Evolutionary conservation across 2,797 vertebrate species (phyloP).

Genomic region (Mormyrus proboscirostris): DNA sequence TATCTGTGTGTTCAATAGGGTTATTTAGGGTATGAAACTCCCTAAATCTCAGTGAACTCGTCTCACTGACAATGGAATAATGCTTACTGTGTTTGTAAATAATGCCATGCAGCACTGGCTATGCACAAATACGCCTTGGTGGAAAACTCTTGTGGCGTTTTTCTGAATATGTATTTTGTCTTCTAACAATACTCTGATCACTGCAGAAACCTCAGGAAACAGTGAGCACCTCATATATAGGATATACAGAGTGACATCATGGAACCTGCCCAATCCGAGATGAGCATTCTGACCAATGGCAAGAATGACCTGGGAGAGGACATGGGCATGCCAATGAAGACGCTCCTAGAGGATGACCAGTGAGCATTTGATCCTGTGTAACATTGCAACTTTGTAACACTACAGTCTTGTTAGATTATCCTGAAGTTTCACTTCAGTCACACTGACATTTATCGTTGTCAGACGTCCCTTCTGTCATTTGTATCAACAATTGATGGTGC

Average conservation of each 20-base stretch:
- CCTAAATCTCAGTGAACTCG: background rate
- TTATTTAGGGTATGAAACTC: background rate
- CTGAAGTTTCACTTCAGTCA: background rate
- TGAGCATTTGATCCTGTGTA: conserved; percentile 43
- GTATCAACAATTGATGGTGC: background rate
- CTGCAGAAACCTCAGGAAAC: conserved; percentile 15
- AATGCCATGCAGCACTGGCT: background rate
- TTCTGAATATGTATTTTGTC: background rate
- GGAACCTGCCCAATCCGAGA: conserved; percentile 75
- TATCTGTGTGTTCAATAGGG: background rate
- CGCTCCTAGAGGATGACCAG: conserved; percentile 57
- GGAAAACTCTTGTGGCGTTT: background rate
- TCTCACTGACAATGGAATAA: background rate
- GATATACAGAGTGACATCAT: conserved; percentile 41
- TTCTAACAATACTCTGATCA: background rate
- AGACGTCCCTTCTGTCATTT: background rate
- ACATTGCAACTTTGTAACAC: background rate
- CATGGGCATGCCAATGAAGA: conserved; percentile 51
- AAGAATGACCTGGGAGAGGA: conserved; percentile 61
- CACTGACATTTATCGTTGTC: background rate
- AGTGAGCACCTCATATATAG: background rate
- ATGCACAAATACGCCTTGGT: background rate
- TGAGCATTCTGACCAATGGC: conserved; percentile 83
- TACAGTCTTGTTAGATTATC: background rate
- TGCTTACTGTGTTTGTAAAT: background rate